phyloP scores from a whole-genome alignment of 1,140 invertebrate species.

The Phocides pigmalion region DNA sequence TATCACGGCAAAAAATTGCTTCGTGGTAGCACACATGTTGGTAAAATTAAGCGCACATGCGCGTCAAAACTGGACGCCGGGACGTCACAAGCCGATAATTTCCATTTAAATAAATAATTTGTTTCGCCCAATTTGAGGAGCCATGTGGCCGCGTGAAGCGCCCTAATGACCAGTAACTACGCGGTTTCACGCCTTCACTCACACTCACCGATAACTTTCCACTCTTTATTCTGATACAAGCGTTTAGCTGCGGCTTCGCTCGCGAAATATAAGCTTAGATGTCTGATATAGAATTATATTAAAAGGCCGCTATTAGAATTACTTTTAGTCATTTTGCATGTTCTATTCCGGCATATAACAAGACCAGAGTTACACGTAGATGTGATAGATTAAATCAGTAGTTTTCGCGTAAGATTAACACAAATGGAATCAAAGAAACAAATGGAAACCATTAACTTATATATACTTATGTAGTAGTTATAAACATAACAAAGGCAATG shows the following conservation, averaged over 20 bases:
- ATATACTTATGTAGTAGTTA: no score
- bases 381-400: no score
- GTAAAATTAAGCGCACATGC: slow-evolving; percentile 61
- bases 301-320: no score
- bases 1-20: slow-evolving; percentile 38
- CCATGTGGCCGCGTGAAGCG: slow-evolving; percentile 67
- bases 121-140: slow-evolving; percentile 66
- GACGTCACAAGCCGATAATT: slow-evolving; percentile 71
- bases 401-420: no score
- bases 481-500: no score
- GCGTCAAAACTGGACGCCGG: slow-evolving; percentile 51
- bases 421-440: no score
- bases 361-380: no score
- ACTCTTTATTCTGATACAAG: neutral
- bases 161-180: slow-evolving; percentile 71
- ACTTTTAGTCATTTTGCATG: no score
- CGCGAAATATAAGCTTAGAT: no score
- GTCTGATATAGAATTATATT: no score
- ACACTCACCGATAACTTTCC: slow-evolving; percentile 25
- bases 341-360: no score
- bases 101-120: slow-evolving; percentile 82
- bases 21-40: slow-evolving; percentile 55
- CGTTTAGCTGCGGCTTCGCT: neutral
- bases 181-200: slow-evolving; percentile 75
- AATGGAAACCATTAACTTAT: no score